These are phyloP conservation scores for Venustaconcha ellipsiformis DNA, from an alignment of 1,140 invertebrate genomes.

Conservation along the genomic window DNA sequence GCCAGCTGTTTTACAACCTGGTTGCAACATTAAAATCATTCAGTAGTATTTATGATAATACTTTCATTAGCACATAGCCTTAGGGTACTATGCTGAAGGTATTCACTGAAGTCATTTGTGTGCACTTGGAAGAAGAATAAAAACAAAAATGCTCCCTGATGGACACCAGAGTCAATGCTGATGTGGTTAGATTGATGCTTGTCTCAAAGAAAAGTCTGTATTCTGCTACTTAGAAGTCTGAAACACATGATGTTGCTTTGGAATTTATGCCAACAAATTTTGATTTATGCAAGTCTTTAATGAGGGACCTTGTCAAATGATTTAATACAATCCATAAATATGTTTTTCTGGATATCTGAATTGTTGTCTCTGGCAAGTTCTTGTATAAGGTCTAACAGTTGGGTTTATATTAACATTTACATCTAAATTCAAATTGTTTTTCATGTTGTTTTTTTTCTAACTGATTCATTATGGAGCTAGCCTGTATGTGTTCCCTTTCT, in stretches of 20 bases:
- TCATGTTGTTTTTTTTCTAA: conserved; percentile 24
- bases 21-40: conserved; percentile 1
- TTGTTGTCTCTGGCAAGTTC: conserved; percentile 6
- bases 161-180: conserved; percentile 32
- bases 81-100: conserved; percentile 10
- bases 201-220: conserved; percentile 32
- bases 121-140: conserved; percentile 30
- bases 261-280: too few species aligned
- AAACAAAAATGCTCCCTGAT: conserved; percentile 32
- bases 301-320: conserved; percentile 37
- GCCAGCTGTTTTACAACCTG: conserved; percentile 23
- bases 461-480: conserved; percentile 29
- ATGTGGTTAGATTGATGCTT: conserved; percentile 20
- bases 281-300: conserved; percentile 9
- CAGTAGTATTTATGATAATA: conserved; percentile 1
- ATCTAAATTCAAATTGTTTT: conserved; percentile 32
- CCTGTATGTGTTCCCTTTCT: conserved; percentile 39
- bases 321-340: conserved; percentile 36
- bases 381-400: conserved; percentile 32
- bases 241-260: conserved; percentile 25
- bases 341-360: conserved; percentile 14
- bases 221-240: conserved; percentile 22
- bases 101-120: conserved; percentile 18
- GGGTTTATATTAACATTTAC: conserved; percentile 23
- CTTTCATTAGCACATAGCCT: conserved; percentile 19